Conservation (phyloP, 2,888 invertebrate species). For the Globia sparganii region DNA sequence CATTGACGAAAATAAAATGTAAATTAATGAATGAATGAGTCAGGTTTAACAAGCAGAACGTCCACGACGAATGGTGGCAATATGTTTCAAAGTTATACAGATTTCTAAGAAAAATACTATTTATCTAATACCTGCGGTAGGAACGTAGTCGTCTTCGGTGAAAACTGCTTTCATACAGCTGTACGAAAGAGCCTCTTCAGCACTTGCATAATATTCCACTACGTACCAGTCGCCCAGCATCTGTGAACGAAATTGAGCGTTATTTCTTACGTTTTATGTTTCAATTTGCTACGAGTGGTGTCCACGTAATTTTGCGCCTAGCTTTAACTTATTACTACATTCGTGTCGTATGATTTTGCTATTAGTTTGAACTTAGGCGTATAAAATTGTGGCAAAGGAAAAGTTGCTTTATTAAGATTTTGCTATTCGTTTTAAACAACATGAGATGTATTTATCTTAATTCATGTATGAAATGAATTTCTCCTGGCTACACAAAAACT, state of each 20-base stretch:
- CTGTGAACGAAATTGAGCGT: conserved; percentile 81
- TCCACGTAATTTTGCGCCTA: conserved; percentile 52
- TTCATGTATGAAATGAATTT: not conserved
- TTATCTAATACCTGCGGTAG: conserved; percentile 77
- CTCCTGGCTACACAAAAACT: not conserved
- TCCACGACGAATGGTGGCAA: conserved; percentile 6
- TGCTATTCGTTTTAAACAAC: not conserved
- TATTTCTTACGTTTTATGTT: accelerated
- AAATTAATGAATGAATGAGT: conserved; percentile 20
- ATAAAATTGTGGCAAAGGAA: conserved; percentile 11
- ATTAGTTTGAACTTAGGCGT: conserved; percentile 49
- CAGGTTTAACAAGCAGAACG: conserved; percentile 25
- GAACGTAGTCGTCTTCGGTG: conserved; percentile 88
- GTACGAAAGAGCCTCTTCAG: conserved; percentile 96
- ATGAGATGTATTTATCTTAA: not conserved
- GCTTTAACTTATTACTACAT: conserved; percentile 45
- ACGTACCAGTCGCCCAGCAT: conserved; percentile 96
- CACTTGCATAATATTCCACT: conserved; percentile 96
- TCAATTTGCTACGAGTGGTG: conserved; percentile 20
- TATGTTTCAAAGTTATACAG: conserved; percentile 10
- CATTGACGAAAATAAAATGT: conserved; percentile 43
- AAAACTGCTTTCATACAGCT: conserved; percentile 96
- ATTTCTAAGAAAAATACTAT: conserved; percentile 15
- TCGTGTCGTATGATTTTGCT: conserved; percentile 47
- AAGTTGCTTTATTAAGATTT: not conserved